Evolutionary conservation across 2,888 invertebrate genomes (phyloP).

Genomic region (Pherbina coryleti): DNA sequence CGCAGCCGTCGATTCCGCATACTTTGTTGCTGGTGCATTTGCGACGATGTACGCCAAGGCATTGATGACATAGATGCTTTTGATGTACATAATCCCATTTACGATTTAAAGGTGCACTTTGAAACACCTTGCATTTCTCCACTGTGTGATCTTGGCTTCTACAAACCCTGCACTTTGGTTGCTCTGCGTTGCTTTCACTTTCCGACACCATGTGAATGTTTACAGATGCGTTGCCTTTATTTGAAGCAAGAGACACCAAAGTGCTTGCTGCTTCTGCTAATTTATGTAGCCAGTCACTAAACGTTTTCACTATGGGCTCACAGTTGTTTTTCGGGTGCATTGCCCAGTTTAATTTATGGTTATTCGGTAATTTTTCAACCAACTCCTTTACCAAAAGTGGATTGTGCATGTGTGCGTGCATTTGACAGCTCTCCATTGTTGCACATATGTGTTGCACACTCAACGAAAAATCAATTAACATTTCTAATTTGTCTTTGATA

Average conservation of each 20-base stretch:
- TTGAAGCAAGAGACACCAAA: constrained; percentile 15
- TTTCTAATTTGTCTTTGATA: constrained; percentile 24
- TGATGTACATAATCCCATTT: constrained; percentile 36
- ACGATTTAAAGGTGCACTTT: constrained; percentile 2
- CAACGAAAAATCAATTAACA: constrained; percentile 26
- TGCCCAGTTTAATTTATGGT: constrained; percentile 39
- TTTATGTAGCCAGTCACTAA: constrained; percentile 38
- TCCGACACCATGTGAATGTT: constrained; percentile 32
- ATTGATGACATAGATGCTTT: constrained; percentile 37
- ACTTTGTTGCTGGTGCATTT: neutral
- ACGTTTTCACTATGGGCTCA: constrained; percentile 26
- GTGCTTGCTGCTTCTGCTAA: constrained; percentile 38
- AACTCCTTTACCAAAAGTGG: constrained; percentile 38
- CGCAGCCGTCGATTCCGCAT: constrained; percentile 33
- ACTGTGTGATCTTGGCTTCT: constrained; percentile 27
- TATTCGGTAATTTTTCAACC: constrained; percentile 30
- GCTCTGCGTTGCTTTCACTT: neutral
- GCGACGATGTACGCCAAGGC: constrained; percentile 32
- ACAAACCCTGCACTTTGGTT: neutral
- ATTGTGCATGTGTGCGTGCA: constrained; percentile 17
- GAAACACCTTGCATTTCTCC: constrained; percentile 18
- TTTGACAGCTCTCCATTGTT: constrained; percentile 27
- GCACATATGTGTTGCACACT: constrained; percentile 20
- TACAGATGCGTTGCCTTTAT: constrained; percentile 20
- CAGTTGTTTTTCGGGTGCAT: constrained; percentile 31